A percentile compares a stretch with the other conserved stretches of the same genome.
These are phyloP conservation scores for Elmis aenea DNA, from an alignment of 2,888 invertebrate species.

Conservation along the genomic window DNA sequence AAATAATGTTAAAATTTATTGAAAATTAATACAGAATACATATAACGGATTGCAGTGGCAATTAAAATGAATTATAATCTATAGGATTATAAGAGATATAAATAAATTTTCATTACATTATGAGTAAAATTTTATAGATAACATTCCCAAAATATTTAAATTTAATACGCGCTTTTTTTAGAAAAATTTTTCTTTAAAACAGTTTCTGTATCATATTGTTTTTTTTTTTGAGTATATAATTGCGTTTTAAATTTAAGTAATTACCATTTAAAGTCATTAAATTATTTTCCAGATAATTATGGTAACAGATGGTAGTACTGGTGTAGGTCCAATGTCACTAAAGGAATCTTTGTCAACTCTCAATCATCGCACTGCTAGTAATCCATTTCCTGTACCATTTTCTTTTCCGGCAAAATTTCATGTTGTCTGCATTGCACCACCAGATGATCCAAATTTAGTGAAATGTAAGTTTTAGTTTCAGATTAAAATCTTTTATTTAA, in stretches of 20 bases:
- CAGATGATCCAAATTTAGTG: slow-evolving; percentile 55
- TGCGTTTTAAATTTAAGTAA: slow-evolving; percentile 2
- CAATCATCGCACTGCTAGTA: slow-evolving; percentile 45
- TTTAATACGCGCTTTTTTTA: too few species aligned
- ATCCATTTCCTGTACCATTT: slow-evolving; percentile 68
- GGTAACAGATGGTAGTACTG: slow-evolving; percentile 72
- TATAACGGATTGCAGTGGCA: too few species aligned
- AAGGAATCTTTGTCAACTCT: slow-evolving; percentile 52
- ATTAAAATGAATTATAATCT: too few species aligned
- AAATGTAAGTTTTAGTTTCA: slow-evolving; percentile 36
- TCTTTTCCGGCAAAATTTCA: slow-evolving; percentile 77
- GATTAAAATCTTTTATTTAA: neutral
- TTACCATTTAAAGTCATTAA: neutral
- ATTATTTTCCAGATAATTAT: slow-evolving; percentile 55
- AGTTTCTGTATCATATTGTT: slow-evolving; percentile 1
- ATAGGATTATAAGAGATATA: too few species aligned
- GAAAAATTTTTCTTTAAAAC: too few species aligned
- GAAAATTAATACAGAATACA: too few species aligned
- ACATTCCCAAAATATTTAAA: too few species aligned
- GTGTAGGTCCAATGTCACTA: slow-evolving; percentile 61
- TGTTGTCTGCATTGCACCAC: slow-evolving; percentile 63
- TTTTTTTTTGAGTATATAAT: slow-evolving; percentile 2
- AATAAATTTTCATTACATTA: too few species aligned
- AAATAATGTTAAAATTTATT: too few species aligned
- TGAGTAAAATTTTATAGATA: too few species aligned